Base-by-base conservation (phyloP, 1,140 invertebrate genomes). In the Pygmarrhopalites habei region DNA sequence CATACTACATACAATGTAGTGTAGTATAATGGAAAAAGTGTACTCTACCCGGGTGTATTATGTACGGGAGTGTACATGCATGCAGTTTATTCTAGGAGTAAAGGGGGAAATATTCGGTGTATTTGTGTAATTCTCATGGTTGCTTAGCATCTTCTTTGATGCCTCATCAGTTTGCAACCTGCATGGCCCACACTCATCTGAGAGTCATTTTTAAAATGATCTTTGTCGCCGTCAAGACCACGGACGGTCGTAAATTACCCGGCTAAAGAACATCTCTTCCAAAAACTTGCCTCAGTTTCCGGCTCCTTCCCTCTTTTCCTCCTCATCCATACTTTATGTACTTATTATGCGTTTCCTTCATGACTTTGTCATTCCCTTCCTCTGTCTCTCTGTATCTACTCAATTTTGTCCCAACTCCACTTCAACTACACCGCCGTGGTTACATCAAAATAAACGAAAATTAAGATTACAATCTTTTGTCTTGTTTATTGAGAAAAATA, bases 161-260 rank as follows among this genome's bases (percentile, higher is more conserved):
- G 57, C 57, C 39, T 58, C 57, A 58, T 46, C 57, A 46, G 29
- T 41, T 58, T n/a, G n/a, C n/a, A n/a, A n/a, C n/a, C n/a, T n/a
- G n/a, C n/a, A n/a, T 49, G 1, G 23, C 39, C 57, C 43, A 46
- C 26, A 58, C 57, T 58, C 41, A 46, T 58, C 57, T 43, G 14
- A 46, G 21, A 58, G 21, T 58, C 57, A 58, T 58, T 58, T 58
- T 43, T 58, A 58, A 7, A 39, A 39, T 39, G 35, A 39, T 39
- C 35, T 39, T 39, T 39, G 35, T 17, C 35, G 35, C 35, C 35
- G 35, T 39, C 35, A 39, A 39, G 35, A 7, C 35, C 17, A 17
- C 35, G 10, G 35, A 7, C 7, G 35, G 10, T 39, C 35, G 17
- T 39, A 39, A 39, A 39, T 39, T 39, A 39, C 35, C 35, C 17